Percentiles rank a stretch among this genome's conserved stretches.
These are phyloP conservation scores for Lochmaea crataegi DNA, from an alignment of 2,888 invertebrate species.

Conservation along the genomic window DNA sequence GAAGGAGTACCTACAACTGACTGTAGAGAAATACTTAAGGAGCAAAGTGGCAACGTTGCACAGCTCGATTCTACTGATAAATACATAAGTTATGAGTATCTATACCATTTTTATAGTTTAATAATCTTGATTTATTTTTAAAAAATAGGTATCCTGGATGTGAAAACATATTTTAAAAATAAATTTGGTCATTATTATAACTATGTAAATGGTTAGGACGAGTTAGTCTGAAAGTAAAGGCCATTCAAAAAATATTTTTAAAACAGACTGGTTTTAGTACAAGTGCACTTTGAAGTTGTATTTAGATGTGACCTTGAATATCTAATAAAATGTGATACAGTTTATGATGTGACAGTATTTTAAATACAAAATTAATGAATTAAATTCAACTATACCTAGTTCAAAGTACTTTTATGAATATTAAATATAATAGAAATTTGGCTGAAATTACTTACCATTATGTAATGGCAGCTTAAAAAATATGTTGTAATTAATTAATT, in stretches of 20 bases:
- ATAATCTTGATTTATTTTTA: slow-evolving; percentile 13
- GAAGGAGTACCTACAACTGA: not conserved
- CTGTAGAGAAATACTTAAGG: not conserved
- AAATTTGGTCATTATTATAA: not conserved
- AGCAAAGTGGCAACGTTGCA: not conserved
- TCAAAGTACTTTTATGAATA: too few species aligned
- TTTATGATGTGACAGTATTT: not conserved
- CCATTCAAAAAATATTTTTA: not conserved
- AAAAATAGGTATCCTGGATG: not conserved
- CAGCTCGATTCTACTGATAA: not conserved
- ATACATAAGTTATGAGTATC: not conserved
- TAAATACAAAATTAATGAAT: not conserved
- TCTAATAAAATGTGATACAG: not conserved
- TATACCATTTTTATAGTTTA: not conserved
- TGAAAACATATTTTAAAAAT: not conserved
- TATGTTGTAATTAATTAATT: too few species aligned
- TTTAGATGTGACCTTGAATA: not conserved
- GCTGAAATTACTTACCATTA: too few species aligned
- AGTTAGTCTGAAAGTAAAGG: not conserved
- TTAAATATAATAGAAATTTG: too few species aligned
- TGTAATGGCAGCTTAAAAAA: too few species aligned
- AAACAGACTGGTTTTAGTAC: not conserved
- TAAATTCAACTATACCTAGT: not conserved
- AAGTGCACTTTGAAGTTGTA: slow-evolving; percentile 10
- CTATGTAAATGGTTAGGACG: too few species aligned